A percentile compares a stretch with the other conserved stretches of the same genome.
Evolutionary conservation across 2,888 invertebrate species (phyloP).

Genomic region (Ischnura elegans): DNA sequence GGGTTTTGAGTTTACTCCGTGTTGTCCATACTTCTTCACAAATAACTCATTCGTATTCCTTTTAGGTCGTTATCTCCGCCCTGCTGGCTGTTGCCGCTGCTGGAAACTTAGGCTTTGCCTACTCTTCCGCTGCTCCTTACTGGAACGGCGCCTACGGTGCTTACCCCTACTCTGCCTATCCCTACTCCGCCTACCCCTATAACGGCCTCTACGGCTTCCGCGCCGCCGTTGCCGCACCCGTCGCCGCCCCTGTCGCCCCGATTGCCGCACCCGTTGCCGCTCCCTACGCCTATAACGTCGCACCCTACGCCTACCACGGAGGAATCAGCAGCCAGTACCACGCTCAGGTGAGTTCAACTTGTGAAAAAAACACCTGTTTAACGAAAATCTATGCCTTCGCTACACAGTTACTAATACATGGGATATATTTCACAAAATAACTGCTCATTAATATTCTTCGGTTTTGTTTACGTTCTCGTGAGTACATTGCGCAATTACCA

Average conservation of each 20-base stretch:
- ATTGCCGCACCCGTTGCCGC: slow-evolving; percentile 67
- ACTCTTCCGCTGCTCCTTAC: slow-evolving; percentile 69
- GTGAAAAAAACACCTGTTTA: neutral
- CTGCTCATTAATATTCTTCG: too few relatives aligned
- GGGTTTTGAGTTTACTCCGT: neutral
- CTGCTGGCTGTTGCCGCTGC: slow-evolving; percentile 70
- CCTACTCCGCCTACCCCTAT: neutral
- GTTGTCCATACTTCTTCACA: neutral
- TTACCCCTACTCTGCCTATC: neutral
- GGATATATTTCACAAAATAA: too few relatives aligned
- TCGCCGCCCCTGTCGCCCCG: slow-evolving; percentile 49
- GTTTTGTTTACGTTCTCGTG: too few relatives aligned
- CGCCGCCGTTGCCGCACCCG: neutral
- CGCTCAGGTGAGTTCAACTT: slow-evolving; percentile 69
- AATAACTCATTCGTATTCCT: slow-evolving; percentile 14
- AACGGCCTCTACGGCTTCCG: slow-evolving; percentile 43
- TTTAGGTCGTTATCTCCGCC: slow-evolving; percentile 70
- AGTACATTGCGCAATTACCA: too few relatives aligned
- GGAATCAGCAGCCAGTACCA: slow-evolving; percentile 71
- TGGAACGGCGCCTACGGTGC: slow-evolving; percentile 67
- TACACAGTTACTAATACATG: too few relatives aligned
- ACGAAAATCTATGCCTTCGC: neutral
- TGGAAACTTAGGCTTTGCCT: slow-evolving; percentile 70
- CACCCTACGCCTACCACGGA: slow-evolving; percentile 68
- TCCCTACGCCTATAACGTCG: slow-evolving; percentile 59